Percentiles rank a stretch among this genome's conserved stretches.
Evolutionary conservation across 37 sponge, comb jelly and placozoan species (phyloP).

Genomic region (Crambe crambe): DNA sequence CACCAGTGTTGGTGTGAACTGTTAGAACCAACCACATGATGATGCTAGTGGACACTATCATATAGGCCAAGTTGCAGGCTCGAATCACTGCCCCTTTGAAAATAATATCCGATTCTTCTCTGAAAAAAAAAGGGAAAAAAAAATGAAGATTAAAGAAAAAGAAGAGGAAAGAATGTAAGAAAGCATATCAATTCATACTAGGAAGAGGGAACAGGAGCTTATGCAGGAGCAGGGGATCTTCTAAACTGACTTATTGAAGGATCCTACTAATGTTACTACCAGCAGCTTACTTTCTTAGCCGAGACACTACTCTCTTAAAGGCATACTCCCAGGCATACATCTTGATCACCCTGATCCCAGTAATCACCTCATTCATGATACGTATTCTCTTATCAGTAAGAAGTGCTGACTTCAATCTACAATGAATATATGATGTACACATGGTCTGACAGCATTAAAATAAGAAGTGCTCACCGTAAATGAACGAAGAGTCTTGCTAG

Average conservation of each 20-base stretch:
- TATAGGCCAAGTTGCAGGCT: conserved; percentile 38
- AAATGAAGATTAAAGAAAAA: too few relatives aligned
- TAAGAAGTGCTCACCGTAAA: too few relatives aligned
- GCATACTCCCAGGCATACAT: conserved; percentile 94
- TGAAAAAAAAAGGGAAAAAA: conserved; percentile 7
- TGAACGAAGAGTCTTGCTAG: conserved; percentile 35
- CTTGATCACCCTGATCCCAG: conserved; percentile 88
- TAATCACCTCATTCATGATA: conserved; percentile 84
- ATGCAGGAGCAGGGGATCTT: too few relatives aligned
- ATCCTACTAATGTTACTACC: too few relatives aligned
- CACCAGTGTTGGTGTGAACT: conserved; percentile 30
- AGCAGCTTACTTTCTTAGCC: conserved; percentile 64
- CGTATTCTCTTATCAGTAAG: conserved; percentile 72
- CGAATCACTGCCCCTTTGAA: conserved; percentile 30
- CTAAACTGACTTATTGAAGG: too few relatives aligned
- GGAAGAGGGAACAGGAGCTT: not conserved
- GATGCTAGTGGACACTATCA: conserved; percentile 28
- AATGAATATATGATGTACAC: not conserved
- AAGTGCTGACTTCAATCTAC: conserved; percentile 58
- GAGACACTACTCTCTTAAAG: conserved; percentile 41
- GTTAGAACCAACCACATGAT: conserved; percentile 57
- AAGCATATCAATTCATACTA: not conserved
- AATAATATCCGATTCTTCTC: conserved; percentile 37
- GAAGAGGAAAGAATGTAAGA: too few relatives aligned
- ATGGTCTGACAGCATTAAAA: too few relatives aligned